Evolutionary conservation across 1,140 invertebrate genomes (phyloP).

Genomic region (Kradibia gibbosae): DNA sequence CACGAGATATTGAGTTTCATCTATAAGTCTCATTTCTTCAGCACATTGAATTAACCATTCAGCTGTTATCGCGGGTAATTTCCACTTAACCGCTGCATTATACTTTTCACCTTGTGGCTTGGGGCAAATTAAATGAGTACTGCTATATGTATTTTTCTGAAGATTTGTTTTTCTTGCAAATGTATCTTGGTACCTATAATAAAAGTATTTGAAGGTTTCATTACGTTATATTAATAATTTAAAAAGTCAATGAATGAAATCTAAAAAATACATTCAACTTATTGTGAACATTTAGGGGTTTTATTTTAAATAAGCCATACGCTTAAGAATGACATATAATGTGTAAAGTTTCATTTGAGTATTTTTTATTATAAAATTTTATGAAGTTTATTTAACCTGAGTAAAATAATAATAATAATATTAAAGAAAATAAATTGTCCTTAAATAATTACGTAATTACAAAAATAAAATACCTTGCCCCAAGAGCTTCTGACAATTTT

Average conservation of each 20-base stretch:
- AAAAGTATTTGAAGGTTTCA: constrained; percentile 26
- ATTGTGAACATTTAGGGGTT: no score
- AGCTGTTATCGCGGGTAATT: constrained; percentile 81
- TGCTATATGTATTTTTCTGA: constrained; percentile 66
- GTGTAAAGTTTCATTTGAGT: no score
- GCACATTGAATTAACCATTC: constrained; percentile 86
- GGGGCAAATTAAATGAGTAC: constrained; percentile 85
- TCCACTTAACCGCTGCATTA: constrained; percentile 87
- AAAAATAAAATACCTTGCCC: constrained; percentile 75
- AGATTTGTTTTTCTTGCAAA: constrained; percentile 75
- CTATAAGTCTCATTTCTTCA: constrained; percentile 69
- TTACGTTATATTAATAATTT: neutral
- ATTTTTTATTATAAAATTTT: no score
- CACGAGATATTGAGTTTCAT: constrained; percentile 77
- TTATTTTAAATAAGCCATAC: no score
- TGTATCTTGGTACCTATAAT: constrained; percentile 74
- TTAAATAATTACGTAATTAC: no score
- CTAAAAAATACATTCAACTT: no score
- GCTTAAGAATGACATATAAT: no score
- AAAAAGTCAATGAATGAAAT: no score
- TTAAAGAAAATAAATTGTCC: no score
- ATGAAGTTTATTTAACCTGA: no score
- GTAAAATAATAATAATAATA: no score
- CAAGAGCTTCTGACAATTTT: constrained; percentile 79
- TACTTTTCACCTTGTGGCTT: constrained; percentile 85